A percentile compares a stretch with the other conserved stretches of the same genome.
phyloP scores from a whole-genome alignment of 2,797 vertebrate species.

The Rhinatrema bivittatum region DNA sequence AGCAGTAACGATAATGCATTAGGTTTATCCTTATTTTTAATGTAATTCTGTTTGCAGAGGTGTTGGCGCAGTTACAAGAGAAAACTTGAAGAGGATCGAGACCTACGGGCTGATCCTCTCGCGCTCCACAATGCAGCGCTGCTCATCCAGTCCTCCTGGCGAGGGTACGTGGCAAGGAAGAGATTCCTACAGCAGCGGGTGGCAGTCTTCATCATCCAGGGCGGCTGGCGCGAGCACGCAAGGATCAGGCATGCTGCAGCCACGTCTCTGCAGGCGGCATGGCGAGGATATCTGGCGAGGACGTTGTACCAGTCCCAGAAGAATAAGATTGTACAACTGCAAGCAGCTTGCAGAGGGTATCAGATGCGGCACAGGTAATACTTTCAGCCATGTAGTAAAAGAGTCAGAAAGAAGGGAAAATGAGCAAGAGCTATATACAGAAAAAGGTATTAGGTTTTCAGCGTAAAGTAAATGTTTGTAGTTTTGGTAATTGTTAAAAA shows the following conservation, averaged over 20 bases:
- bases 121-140: conserved; percentile 59
- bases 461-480: too few species aligned
- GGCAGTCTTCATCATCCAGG: conserved; percentile 78
- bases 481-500: too few species aligned
- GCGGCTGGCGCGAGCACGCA: conserved; percentile 61
- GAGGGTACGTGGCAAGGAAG: conserved; percentile 64
- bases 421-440: too few species aligned
- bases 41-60: conserved; percentile 58
- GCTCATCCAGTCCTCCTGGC: conserved; percentile 78
- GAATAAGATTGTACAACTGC: conserved; percentile 57
- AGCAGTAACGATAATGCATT: too few species aligned
- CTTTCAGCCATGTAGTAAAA: not conserved
- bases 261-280: conserved; percentile 73
- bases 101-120: conserved; percentile 23
- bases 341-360: conserved; percentile 69
- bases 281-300: conserved; percentile 67
- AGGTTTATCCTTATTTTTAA: too few species aligned
- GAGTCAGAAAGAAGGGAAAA: too few species aligned
- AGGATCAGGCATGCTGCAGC: conserved; percentile 56
- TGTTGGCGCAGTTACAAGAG: conserved; percentile 70
- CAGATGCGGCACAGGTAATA: conserved; percentile 70
- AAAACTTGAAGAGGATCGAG: conserved; percentile 29
- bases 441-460: too few species aligned
- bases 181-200: conserved; percentile 61
- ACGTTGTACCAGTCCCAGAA: conserved; percentile 49